These are phyloP conservation scores for Palloptera scutellata DNA, from an alignment of 2,888 invertebrate species.

Conservation along the genomic window DNA sequence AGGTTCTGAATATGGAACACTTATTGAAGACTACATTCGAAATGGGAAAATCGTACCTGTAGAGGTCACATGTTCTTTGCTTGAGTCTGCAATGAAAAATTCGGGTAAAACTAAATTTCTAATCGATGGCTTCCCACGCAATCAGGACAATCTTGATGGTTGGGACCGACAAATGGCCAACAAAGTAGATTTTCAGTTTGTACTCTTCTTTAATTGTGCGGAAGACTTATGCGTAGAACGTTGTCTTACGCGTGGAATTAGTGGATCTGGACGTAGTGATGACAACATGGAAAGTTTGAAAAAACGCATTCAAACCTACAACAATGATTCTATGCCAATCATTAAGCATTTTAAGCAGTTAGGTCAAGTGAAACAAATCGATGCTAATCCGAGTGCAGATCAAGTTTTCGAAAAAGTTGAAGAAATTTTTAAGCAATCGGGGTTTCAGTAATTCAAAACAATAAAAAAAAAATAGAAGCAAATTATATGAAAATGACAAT, in stretches of 20 bases:
- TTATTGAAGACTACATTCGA: conserved; percentile 91
- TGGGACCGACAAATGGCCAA: conserved; percentile 87
- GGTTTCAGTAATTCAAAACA: conserved; percentile 44
- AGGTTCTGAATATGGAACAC: conserved; percentile 86
- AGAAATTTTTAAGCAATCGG: conserved; percentile 62
- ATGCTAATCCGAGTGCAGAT: conserved; percentile 74
- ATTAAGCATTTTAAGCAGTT: conserved; percentile 79
- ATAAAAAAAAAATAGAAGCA: neutral
- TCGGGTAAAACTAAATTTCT: conserved; percentile 80
- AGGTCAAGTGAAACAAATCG: conserved; percentile 77
- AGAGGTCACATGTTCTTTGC: conserved; percentile 94
- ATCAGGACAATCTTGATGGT: conserved; percentile 94
- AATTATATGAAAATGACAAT: neutral
- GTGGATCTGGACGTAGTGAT: conserved; percentile 91
- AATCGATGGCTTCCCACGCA: conserved; percentile 98
- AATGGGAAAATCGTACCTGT: conserved; percentile 98
- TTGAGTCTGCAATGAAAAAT: conserved; percentile 78
- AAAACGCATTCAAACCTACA: conserved; percentile 87
- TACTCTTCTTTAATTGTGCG: conserved; percentile 91
- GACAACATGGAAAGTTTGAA: conserved; percentile 90
- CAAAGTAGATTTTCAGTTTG: conserved; percentile 84
- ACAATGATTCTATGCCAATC: conserved; percentile 88
- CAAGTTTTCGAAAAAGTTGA: conserved; percentile 73
- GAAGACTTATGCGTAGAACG: conserved; percentile 84
- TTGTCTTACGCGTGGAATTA: conserved; percentile 86